Conservation (phyloP, 2,797 vertebrate genomes). For the Zalophus californianus region DNA sequence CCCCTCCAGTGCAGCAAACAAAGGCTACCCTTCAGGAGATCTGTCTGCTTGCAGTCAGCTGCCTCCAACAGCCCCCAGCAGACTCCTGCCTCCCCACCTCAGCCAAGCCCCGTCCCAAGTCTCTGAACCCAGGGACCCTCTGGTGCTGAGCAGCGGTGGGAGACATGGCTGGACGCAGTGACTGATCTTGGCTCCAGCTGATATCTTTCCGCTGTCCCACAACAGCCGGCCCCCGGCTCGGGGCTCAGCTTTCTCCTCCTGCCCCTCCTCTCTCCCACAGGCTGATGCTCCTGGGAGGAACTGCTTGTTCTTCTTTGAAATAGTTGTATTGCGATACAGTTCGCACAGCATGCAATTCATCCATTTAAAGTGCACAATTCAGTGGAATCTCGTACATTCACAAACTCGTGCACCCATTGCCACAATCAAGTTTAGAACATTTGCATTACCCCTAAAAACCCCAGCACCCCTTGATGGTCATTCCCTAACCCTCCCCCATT, state of each 20-base stretch:
- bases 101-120: background rate
- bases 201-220: background rate
- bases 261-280: background rate
- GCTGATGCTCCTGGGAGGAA: background rate
- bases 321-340: background rate
- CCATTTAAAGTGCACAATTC: background rate
- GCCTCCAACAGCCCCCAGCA: background rate
- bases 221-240: background rate
- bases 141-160: background rate
- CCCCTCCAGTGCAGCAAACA: background rate
- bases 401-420: background rate
- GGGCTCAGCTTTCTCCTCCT: background rate
- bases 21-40: background rate
- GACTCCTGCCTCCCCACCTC: background rate
- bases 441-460: background rate
- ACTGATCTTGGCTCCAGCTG: background rate
- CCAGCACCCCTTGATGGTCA: background rate
- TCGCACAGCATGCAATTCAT: background rate
- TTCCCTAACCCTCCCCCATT: background rate
- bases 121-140: background rate
- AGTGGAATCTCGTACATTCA: background rate
- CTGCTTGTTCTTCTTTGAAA: background rate
- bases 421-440: background rate
- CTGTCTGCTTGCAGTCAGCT: background rate
- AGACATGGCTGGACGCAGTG: background rate